Base-by-base conservation (phyloP, 2,888 invertebrate genomes). In the Hypomecis punctinalis region DNA sequence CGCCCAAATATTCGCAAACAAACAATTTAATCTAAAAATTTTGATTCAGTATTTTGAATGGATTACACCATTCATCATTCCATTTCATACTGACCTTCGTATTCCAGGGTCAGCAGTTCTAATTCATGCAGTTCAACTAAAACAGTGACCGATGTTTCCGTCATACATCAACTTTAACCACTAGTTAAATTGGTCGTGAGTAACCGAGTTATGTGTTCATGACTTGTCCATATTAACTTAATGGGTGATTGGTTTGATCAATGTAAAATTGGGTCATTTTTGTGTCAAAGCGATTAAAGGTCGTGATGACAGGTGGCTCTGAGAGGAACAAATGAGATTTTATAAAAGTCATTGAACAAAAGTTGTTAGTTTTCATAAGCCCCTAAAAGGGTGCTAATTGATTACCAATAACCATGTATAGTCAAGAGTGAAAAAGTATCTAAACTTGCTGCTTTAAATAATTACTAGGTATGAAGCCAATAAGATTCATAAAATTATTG, bases 131-230 rank as follows among this genome's bases (percentile, higher is more conserved):
- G 33, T 56, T 52, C n/a, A 58, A 60, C 56, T 46, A 56, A 56
- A 56, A 45, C 62, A 45, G 43, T 39, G 51, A 36, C n/a, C 37
- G 58, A 53, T 51, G 60, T 61, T 65, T 65, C 65, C 65, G 65
- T 65, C 65, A 65, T 56, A n/a, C 39, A 51, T 11, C n/a, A 33
- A 56, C 43, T 43, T 53, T 48, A 46, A 63, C 46, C 35, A 37
- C 36, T 35, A 8, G 37, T 56, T 52, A 42, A 61, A 66, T 58
- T 6, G 10, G 33, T 61, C 65, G 65, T 61, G 61, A 61, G 48
- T 53, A 49, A 52, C 47, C 11, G 9, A 47, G 35, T 37, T 46
- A 53, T 36, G 40, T 35, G 45, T 36, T 48, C 49, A 53, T 36
- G 51, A 51, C 63, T 35, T 56, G 13, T 62, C 51, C 39, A 49